Percentiles rank a stretch among this genome's conserved stretches.
These are phyloP conservation scores for Drosophila melanocephala DNA, from an alignment of 2,888 invertebrate species.

Conservation along the genomic window DNA sequence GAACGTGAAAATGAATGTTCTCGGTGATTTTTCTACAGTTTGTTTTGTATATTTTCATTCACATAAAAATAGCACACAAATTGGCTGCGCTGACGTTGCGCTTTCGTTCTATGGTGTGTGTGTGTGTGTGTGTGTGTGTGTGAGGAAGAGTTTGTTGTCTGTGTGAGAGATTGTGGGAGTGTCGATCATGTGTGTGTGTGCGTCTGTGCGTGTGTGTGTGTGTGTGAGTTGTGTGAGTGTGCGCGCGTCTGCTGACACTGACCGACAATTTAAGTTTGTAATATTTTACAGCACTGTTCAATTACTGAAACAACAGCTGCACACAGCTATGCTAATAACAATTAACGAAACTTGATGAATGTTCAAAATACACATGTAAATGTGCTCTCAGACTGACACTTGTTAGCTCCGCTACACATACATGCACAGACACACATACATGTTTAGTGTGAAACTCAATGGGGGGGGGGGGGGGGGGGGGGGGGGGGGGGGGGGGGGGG, in stretches of 20 bases:
- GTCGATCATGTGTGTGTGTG: background rate
- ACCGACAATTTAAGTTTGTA: conserved; percentile 63
- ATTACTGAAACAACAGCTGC: conserved; percentile 2
- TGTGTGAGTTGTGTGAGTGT: background rate
- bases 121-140: conserved; percentile 12
- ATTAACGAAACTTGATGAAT: conserved; percentile 57
- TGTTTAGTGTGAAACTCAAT: no score
- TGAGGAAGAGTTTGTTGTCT: conserved; percentile 6
- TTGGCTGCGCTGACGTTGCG: conserved; percentile 58
- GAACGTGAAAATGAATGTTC: conserved; percentile 36
- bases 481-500: no score
- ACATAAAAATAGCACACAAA: conserved; percentile 78
- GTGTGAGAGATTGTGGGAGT: conserved; percentile 7
- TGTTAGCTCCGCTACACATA: conserved; percentile 36
- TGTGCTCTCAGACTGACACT: conserved; percentile 29
- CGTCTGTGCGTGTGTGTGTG: background rate
- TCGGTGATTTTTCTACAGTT: conserved; percentile 26
- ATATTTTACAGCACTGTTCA: conserved; percentile 42
- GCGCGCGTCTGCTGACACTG: conserved; percentile 54
- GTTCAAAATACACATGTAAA: conserved; percentile 12
- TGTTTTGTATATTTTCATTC: conserved; percentile 65
- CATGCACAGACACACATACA: conserved; percentile 5
- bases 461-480: no score
- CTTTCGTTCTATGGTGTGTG: conserved; percentile 13
- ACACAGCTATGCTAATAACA: conserved; percentile 33